These are phyloP conservation scores for Acrobasis suavella DNA, from an alignment of 2,888 invertebrate species.

Conservation along the genomic window DNA sequence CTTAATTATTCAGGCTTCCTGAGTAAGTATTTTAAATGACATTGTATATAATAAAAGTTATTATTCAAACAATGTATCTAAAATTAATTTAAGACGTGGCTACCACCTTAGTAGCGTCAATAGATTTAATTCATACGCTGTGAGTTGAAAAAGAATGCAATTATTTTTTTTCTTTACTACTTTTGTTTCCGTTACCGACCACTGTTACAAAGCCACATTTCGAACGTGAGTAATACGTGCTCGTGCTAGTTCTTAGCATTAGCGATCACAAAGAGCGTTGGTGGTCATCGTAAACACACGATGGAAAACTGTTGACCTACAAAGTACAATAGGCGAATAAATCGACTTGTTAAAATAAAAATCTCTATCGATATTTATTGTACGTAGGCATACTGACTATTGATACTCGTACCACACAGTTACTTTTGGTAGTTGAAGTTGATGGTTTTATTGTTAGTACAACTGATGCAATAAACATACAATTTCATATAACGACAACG, in stretches of 20 bases:
- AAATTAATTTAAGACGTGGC: too few species aligned
- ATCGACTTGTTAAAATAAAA: constrained; percentile 66
- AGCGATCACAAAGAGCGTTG: constrained; percentile 51
- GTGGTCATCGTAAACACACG: constrained; percentile 53
- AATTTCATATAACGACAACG: background rate
- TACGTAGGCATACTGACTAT: constrained; percentile 30
- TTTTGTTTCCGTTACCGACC: constrained; percentile 6
- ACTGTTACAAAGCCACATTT: constrained; percentile 6
- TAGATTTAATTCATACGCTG: too few species aligned
- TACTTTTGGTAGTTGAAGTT: background rate
- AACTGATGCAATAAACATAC: background rate
- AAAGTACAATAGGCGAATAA: constrained; percentile 70
- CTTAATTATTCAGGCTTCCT: background rate
- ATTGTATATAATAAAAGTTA: background rate
- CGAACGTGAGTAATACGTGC: constrained; percentile 19
- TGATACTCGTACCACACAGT: constrained; percentile 23
- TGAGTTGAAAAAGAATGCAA: background rate
- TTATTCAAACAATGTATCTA: too few species aligned
- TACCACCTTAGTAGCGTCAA: too few species aligned
- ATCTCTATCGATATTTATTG: constrained; percentile 49
- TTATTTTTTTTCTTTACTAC: background rate
- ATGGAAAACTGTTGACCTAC: constrained; percentile 70
- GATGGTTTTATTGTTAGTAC: constrained; percentile 2
- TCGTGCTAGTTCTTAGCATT: constrained; percentile 46
- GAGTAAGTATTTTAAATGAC: background rate